Evolutionary conservation across 2,113 vertebrate genomes (phyloP), one percentile per base, ranked within the genome.

Genomic region (Aldabrachelys gigantea): DNA sequence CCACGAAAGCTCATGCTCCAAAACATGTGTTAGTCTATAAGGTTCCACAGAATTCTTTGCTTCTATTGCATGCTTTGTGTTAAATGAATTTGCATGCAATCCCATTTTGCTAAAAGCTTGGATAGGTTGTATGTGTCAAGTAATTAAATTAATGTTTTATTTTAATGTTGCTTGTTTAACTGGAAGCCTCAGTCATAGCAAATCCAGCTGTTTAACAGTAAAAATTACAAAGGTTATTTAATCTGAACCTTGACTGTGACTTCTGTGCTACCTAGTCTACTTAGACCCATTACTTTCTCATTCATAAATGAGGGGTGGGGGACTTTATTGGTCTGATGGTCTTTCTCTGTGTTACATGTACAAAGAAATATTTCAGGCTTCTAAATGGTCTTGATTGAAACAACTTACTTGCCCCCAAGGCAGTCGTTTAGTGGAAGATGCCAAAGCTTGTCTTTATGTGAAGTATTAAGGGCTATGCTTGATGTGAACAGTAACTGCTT

Each of bases 351-450:
- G 89, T 94, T 97, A 91, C 86, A 82, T 96, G 31, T 57, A 57
- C 92, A 97, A 97, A 97, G 89, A 97, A 95, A 96, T 94, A 96
- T 94, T 97, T 96, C 90, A 96, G 65, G 81, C 29, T 52, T 95
- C 82, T 97, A 97, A 98, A 92, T 29, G 87, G 65, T 96, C 93
- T 91, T 97, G 97, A 97, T 82, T 97, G 97, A 97, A 96, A 96
- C 87, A 95, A 91, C 83, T 95, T 94, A 93, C 92, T 96, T 96
- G 93, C 97, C 96, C 96, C 94, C 86, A 95, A 85, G 94, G 96
- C 95, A 91, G 22, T 72, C 93, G 91, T 95, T 98, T 97, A 97
- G 96, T 97, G 87, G 57, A 92, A 95, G 95, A 89, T 84, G 76
- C 90, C 81, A 95, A 96, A 97, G 86, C 84, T n/a, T 92, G 41